Conservation (phyloP, 2,888 invertebrate genomes). For the Anthoptus insignis region DNA sequence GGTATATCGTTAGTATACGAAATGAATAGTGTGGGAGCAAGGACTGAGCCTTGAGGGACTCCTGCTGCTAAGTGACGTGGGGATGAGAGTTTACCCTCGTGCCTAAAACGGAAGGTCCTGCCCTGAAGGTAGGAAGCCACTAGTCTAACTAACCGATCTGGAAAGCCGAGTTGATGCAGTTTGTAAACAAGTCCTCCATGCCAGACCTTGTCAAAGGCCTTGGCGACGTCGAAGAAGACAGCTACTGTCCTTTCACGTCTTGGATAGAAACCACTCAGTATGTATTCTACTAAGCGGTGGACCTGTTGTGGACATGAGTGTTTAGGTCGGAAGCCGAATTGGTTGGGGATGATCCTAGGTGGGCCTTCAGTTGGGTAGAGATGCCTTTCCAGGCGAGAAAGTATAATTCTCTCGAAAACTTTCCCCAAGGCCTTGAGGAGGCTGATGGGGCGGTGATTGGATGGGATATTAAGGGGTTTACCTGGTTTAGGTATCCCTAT, state of each 20-base stretch:
- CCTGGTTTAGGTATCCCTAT: constrained; percentile 13
- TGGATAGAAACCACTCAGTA: neutral
- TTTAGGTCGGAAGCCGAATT: neutral
- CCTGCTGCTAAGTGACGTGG: too few species aligned
- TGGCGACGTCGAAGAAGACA: too few species aligned
- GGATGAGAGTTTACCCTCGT: too few species aligned
- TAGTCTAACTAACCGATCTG: too few species aligned
- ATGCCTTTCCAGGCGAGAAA: neutral
- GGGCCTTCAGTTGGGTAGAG: neutral
- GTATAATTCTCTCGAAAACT: neutral
- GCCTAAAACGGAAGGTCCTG: too few species aligned
- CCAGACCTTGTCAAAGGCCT: too few species aligned
- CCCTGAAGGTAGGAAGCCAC: too few species aligned
- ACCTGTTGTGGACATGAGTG: neutral
- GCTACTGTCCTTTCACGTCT: neutral
- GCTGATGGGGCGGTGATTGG: neutral
- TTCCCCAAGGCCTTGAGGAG: constrained; percentile 4
- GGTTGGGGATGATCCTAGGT: neutral
- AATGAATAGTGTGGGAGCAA: too few species aligned
- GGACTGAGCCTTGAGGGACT: too few species aligned
- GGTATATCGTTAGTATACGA: too few species aligned
- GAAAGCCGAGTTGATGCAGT: neutral
- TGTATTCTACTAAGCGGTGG: neutral
- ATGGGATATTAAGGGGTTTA: neutral
- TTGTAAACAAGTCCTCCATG: neutral